phyloP scores from a whole-genome alignment of 2,797 vertebrate genomes.

The Acomys russatus region DNA sequence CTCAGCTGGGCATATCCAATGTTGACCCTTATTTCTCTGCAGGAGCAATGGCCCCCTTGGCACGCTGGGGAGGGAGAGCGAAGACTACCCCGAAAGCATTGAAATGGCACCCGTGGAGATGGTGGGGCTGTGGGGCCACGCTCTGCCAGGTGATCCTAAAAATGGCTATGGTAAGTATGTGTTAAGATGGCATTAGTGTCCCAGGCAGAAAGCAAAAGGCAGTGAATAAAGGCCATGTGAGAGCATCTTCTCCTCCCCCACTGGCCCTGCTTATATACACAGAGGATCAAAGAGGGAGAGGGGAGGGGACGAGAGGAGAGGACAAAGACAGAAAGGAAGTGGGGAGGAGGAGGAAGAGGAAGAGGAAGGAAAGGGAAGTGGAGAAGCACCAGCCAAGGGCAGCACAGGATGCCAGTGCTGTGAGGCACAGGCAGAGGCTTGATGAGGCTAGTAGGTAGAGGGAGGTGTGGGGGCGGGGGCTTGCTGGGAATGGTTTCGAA shows the following conservation, averaged over 20 bases:
- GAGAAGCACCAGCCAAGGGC: background rate
- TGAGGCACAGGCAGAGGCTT: fast-evolving
- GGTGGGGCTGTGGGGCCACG: background rate
- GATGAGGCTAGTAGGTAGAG: background rate
- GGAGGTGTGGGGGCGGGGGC: background rate
- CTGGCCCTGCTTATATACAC: background rate
- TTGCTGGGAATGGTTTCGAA: background rate
- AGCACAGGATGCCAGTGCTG: background rate
- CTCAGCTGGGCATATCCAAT: constrained; percentile 70
- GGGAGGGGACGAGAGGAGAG: background rate
- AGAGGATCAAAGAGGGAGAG: background rate
- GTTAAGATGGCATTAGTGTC: background rate
- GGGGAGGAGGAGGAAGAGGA: fast-evolving
- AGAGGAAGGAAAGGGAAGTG: background rate
- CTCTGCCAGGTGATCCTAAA: constrained; percentile 13
- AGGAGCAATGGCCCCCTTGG: background rate
- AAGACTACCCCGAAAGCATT: constrained; percentile 68
- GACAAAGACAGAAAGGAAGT: background rate
- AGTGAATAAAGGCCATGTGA: background rate
- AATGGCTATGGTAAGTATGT: constrained; percentile 82
- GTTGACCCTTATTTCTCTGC: constrained; percentile 32
- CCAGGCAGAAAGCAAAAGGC: constrained; percentile 23
- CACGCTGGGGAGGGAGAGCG: background rate
- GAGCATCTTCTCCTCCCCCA: background rate
- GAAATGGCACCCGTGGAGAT: constrained; percentile 80